Conservation (phyloP, 2,888 invertebrate genomes). For the Asteroscopus sphinx region DNA sequence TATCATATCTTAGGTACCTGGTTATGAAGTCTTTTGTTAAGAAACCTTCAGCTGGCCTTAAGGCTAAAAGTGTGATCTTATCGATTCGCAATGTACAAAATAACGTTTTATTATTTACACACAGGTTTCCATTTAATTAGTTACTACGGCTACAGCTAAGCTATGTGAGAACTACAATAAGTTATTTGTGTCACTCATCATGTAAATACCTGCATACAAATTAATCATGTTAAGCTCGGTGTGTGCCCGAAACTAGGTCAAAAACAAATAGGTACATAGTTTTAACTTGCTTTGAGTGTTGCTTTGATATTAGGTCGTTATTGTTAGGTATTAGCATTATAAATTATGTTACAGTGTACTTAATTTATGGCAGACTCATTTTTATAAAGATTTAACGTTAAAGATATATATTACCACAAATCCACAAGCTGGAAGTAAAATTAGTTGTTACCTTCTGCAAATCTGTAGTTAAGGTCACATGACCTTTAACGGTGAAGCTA, state of each 20-base stretch:
- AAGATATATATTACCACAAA: conserved; percentile 5
- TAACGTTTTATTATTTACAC: background rate
- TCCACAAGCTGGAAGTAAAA: background rate
- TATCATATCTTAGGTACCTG: conserved; percentile 7
- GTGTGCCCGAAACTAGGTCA: conserved; percentile 31
- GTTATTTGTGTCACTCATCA: conserved; percentile 14
- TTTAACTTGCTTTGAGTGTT: conserved; percentile 5
- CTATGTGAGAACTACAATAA: background rate
- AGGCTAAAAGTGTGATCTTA: conserved; percentile 29
- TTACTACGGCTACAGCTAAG: too few relatives aligned
- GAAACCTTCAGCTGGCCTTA: conserved; percentile 30
- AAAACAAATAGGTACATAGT: conserved; percentile 21
- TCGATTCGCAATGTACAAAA: conserved; percentile 22
- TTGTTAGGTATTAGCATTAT: too few relatives aligned
- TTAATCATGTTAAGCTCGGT: conserved; percentile 50
- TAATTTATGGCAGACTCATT: too few relatives aligned
- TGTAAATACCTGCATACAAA: conserved; percentile 28
- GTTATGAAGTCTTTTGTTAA: conserved; percentile 28
- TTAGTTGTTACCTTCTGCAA: conserved; percentile 92
- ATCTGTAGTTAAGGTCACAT: conserved; percentile 94
- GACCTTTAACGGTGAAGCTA: conserved; percentile 94
- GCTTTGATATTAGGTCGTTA: conserved; percentile 6
- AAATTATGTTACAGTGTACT: background rate
- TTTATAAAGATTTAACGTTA: too few relatives aligned
- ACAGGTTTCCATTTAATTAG: conserved; percentile 9